phyloP scores from a whole-genome alignment of 2,113 vertebrate genomes.

The Petroica traversi region DNA sequence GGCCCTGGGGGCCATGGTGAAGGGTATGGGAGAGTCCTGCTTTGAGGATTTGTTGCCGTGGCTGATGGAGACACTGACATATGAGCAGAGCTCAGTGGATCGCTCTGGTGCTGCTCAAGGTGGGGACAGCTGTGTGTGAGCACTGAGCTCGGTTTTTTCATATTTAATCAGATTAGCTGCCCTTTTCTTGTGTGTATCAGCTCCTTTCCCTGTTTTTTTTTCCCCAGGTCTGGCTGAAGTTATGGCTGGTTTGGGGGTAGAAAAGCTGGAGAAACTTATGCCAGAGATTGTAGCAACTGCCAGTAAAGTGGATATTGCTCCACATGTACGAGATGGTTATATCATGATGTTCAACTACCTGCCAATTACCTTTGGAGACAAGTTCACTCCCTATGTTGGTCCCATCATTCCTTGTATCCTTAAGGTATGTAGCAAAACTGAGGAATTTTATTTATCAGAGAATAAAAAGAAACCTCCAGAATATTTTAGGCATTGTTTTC shows the following conservation, averaged over 20 bases:
- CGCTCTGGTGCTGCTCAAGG: constrained; percentile 97
- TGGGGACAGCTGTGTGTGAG: constrained; percentile 27
- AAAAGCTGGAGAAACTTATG: constrained; percentile 98
- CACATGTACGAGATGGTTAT: constrained; percentile 97
- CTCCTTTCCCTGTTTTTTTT: neutral
- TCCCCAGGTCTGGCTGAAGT: constrained; percentile 91
- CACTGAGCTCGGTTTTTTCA: neutral
- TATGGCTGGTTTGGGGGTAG: constrained; percentile 95
- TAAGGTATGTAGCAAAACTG: constrained; percentile 80
- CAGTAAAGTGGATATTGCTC: constrained; percentile 95
- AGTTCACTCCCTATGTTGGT: constrained; percentile 95
- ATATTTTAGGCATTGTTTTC: neutral
- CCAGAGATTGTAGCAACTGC: constrained; percentile 97
- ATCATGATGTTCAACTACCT: constrained; percentile 99
- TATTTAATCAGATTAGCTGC: neutral
- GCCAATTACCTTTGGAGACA: constrained; percentile 96
- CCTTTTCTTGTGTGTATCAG: neutral
- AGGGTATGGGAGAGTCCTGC: constrained; percentile 96
- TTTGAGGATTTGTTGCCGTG: constrained; percentile 96
- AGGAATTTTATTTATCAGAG: neutral
- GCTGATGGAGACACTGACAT: constrained; percentile 97
- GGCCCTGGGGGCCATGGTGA: constrained; percentile 98
- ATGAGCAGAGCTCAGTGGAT: constrained; percentile 97
- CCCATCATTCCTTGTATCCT: constrained; percentile 98
- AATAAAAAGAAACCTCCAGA: neutral